Percentiles rank a stretch among this genome's conserved stretches.
phyloP scores from a whole-genome alignment of 2,113 vertebrate species.

The Mus pahari region DNA sequence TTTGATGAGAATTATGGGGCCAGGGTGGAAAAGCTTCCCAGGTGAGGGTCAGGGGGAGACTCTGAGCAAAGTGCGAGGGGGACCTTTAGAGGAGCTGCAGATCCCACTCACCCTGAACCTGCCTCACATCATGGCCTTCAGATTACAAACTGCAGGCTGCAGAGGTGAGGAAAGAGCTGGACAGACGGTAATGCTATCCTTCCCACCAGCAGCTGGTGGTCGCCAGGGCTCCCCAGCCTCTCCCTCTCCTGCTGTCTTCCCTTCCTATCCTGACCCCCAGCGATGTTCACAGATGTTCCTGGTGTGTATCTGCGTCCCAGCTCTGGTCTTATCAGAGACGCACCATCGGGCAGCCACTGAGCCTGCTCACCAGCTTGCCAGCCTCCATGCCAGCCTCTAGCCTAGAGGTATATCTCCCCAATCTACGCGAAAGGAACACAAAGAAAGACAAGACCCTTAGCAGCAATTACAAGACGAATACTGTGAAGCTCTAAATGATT shows the following conservation, averaged over 20 bases:
- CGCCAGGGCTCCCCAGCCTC: neutral
- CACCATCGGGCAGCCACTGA: neutral
- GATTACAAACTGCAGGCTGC: neutral
- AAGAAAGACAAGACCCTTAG: conserved; percentile 62
- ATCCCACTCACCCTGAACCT: neutral
- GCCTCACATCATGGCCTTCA: neutral
- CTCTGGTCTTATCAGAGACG: neutral
- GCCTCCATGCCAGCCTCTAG: neutral
- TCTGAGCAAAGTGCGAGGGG: neutral
- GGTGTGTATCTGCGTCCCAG: neutral
- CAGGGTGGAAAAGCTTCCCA: neutral
- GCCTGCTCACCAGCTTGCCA: neutral
- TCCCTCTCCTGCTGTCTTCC: neutral
- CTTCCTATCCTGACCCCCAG: neutral
- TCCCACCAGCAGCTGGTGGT: conserved; percentile 45
- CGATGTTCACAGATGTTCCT: neutral
- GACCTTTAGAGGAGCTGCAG: neutral
- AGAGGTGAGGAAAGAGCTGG: neutral
- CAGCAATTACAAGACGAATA: conserved; percentile 40
- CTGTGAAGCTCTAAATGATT: conserved; percentile 56
- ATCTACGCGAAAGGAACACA: conserved; percentile 47
- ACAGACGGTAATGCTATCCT: neutral
- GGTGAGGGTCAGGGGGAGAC: neutral
- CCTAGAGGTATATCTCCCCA: conserved; percentile 57
- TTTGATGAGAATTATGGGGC: neutral